A percentile compares a stretch with the other conserved stretches of the same genome.
Conservation (phyloP, 2,797 vertebrate genomes). For the Enteromius anoplus region DNA sequence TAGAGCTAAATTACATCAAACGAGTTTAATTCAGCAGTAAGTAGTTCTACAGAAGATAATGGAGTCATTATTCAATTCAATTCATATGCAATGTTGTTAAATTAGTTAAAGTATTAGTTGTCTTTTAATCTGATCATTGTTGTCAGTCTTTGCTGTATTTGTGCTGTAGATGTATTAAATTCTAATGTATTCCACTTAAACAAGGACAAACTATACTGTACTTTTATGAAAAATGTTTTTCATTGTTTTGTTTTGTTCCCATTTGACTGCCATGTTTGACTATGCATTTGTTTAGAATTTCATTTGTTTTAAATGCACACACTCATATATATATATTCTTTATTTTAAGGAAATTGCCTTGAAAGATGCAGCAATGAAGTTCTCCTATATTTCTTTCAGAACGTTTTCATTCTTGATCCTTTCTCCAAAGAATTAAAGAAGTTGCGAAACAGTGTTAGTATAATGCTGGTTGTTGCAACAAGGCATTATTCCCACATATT, state of each 20-base stretch:
- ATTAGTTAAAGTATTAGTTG: background rate
- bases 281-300: background rate
- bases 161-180: background rate
- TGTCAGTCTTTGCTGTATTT: background rate
- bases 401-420: slow-evolving; percentile 17
- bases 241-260: background rate
- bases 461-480: slow-evolving; percentile 44
- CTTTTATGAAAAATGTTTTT: background rate
- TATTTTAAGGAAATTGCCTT: background rate
- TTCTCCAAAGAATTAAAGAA: slow-evolving; percentile 14
- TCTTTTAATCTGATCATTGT: background rate
- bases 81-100: background rate
- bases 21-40: background rate
- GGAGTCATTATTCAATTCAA: background rate
- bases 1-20: background rate
- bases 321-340: background rate
- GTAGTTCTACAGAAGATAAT: background rate
- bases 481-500: slow-evolving; percentile 51
- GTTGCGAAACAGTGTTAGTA: slow-evolving; percentile 30
- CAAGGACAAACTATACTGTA: background rate
- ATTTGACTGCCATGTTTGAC: background rate
- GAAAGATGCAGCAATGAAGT: background rate
- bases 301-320: no score
- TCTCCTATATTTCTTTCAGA: background rate
- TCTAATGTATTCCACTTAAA: background rate